Base-by-base conservation (phyloP, 2,888 invertebrate genomes). In the Drosophila prostipennis region DNA sequence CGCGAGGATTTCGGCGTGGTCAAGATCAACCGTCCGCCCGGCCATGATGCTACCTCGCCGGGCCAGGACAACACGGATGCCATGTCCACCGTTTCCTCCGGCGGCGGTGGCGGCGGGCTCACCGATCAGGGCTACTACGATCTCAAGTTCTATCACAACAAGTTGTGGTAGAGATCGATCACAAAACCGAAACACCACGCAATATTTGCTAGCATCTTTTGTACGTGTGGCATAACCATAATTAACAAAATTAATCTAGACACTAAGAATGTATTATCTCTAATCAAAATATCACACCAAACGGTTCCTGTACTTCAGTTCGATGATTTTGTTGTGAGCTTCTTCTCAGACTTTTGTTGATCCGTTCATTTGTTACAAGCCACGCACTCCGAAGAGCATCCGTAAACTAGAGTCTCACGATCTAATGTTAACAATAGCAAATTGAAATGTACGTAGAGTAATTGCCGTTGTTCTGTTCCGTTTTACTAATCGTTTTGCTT, bases 141-240 rank as follows among this genome's bases (percentile, higher is more conserved):
- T 92, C 93, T 96, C 45, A 96, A 96, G 90, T 96, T 95, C 92
- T 95, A 95, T 91, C 96, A 96, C 91, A 96, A 95, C 84, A 95
- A 94, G 80, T 93, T 96, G 81, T 96, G 96, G 96, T 96, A 95
- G 87, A 85, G 36, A 26, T 26, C 26, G 8, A 29, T 4, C 42
- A 54, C 10, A 55, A 19, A 2, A 2, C 23, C n/a, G 69, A 10
- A 34, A 13, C 34, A 34, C 42, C 63, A 43, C 54, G 58, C 71
- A 74, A 72, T 64, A 68, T 64, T 81, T 70, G 76, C 69, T 63
- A 67, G 74, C 48, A 64, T 51, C 65, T 80, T 79, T 80, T 80
- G 63, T 84, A 84, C 81, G 72, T 55, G 45, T 67, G 81, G 76
- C 81, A 76, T 65, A 57, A 76, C 57, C 69, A 69, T 72, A 76